Percentiles rank a stretch among this genome's conserved stretches.
Conservation (phyloP, 2,113 vertebrate genomes). For the Colinus virginianus region DNA sequence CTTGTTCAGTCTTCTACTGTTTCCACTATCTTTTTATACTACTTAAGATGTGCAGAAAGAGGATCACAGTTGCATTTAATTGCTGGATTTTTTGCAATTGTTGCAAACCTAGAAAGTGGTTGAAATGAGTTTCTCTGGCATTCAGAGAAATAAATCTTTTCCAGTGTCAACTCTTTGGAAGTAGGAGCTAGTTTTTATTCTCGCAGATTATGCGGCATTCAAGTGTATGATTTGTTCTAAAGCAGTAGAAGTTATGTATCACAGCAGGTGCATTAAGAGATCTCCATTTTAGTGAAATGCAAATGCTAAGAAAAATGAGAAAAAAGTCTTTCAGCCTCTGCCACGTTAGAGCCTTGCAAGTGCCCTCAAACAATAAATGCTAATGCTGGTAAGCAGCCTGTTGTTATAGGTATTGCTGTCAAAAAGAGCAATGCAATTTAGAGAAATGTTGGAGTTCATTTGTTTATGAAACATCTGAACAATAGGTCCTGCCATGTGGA, state of each 20-base stretch:
- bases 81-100: background rate
- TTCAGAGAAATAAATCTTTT: background rate
- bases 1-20: background rate
- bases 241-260: background rate
- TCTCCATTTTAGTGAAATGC: slow-evolving; percentile 11
- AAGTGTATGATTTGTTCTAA: background rate
- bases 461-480: background rate
- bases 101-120: background rate
- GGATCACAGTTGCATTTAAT: background rate
- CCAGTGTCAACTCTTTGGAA: background rate
- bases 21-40: background rate
- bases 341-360: background rate
- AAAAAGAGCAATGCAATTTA: background rate
- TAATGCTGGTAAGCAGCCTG: background rate
- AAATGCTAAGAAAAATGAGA: background rate
- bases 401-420: background rate
- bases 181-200: background rate
- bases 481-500: background rate
- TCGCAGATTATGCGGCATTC: background rate
- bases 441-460: background rate
- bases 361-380: background rate
- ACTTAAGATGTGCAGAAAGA: background rate
- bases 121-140: background rate
- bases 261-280: slow-evolving; percentile 14
- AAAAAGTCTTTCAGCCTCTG: background rate